Evolutionary conservation across 2,888 invertebrate genomes (phyloP), one percentile per base, ranked within the genome.

Genomic region (Synanthedon formicaeformis): DNA sequence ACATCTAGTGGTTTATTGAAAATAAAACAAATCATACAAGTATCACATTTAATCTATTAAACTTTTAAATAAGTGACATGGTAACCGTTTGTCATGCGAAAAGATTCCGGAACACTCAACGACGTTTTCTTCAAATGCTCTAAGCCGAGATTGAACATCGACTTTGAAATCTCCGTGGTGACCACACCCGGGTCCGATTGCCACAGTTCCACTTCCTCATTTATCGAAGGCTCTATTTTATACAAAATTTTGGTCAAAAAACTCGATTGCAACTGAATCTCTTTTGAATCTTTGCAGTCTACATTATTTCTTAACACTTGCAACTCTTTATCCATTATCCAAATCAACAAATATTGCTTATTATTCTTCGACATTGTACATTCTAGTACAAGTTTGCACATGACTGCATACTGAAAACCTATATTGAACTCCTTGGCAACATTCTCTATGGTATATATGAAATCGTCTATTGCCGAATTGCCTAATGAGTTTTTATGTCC

Each of bases 281-380:
- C 76, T 13, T 78, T 76, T 56, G 60, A 66, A 5, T 67, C 66
- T 54, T 70, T 73, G 27, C 59, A 58, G 4, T 75, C 69, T 6
- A 68, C 68, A 45, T 56, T 72, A 50, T 78, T 78, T 55, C 76
- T 74, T 12, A 89, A 65, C 12, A 91, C 78, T 66, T 89, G 82
- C 12, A 92, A 70, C 55, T 89, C 85, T 61, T 89, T 90, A 63
- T 92, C 91, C 72, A 91, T 84, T 1, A 91, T 75, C 91, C 91
- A 91, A 50, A 92, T 71, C 2, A 91, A 70, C 27, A 92, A 57
- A 66, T 84, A 89, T 60, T 91, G 87, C 53, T 76, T 87, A 41
- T 81, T 77, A 14, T 69, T 63, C 1, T 80, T 65, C 0, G 86
- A 76, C 53, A 84, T 63, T 40, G 76, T 74, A 61, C 88, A 89